These are phyloP conservation scores for Phrixothrix hirtus DNA, from an alignment of 2,888 invertebrate genomes.

Conservation along the genomic window DNA sequence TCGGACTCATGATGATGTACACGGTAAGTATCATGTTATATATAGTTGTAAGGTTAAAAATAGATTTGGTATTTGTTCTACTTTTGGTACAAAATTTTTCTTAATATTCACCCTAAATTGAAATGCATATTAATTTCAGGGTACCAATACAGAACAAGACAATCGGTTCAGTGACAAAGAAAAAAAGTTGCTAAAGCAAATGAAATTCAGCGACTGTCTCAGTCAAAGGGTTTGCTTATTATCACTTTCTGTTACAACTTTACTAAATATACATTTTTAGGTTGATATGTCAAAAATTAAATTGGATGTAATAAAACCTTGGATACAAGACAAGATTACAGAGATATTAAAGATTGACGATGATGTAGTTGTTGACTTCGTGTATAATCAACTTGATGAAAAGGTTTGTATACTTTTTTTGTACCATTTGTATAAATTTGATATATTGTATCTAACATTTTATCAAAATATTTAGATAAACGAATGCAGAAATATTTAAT, in stretches of 20 bases:
- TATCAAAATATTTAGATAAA: no score
- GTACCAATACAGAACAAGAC: conserved; percentile 98
- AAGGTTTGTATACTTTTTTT: conserved; percentile 65
- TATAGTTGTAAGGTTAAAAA: conserved; percentile 21
- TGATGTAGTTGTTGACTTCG: conserved; percentile 98
- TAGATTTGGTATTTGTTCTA: conserved; percentile 11
- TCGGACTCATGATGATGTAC: conserved; percentile 48
- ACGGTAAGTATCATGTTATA: conserved; percentile 47
- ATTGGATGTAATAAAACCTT: conserved; percentile 95
- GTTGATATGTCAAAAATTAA: conserved; percentile 99
- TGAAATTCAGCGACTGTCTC: conserved; percentile 96
- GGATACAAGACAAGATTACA: conserved; percentile 97
- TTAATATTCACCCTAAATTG: no score
- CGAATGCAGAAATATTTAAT: no score
- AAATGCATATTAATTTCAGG: conserved; percentile 67
- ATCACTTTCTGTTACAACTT: no score
- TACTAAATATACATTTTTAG: conserved; percentile 60
- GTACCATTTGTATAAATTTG: conserved; percentile 57
- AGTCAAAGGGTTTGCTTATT: conserved; percentile 80
- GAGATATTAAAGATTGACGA: conserved; percentile 97
- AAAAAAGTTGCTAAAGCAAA: conserved; percentile 97
- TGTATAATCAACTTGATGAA: conserved; percentile 96
- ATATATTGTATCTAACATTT: no score
- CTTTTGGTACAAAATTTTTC: conserved; percentile 33
- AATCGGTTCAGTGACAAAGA: conserved; percentile 99